These are phyloP conservation scores for Anas bernieri DNA, from an alignment of 2,797 vertebrate species.

Conservation along the genomic window DNA sequence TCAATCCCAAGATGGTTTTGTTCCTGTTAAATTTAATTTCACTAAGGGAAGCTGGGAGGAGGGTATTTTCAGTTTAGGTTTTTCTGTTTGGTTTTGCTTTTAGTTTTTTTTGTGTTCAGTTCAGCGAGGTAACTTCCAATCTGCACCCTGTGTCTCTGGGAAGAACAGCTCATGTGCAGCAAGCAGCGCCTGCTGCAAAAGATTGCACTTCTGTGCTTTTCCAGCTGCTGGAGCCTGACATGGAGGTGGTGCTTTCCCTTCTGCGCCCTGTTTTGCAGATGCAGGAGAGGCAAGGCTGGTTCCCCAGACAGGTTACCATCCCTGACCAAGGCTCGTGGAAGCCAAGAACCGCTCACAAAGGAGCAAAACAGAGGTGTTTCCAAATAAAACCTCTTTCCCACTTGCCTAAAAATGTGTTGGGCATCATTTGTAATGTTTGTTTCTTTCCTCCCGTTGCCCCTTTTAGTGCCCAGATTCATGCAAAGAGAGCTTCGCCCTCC, in stretches of 20 bases:
- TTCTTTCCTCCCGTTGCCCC: neutral
- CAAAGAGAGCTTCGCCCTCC: neutral
- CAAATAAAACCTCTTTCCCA: neutral
- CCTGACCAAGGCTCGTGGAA: neutral
- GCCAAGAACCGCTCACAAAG: neutral
- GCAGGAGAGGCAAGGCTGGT: neutral
- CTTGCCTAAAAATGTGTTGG: conserved; percentile 2
- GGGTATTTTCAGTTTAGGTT: neutral
- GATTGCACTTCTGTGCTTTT: neutral
- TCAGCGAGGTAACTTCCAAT: conserved; percentile 11
- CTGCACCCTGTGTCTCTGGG: neutral
- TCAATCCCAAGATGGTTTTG: neutral
- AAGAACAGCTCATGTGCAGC: neutral
- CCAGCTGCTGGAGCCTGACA: neutral
- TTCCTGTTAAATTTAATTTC: conserved; percentile 16
- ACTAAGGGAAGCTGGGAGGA: neutral
- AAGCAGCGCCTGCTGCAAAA: neutral
- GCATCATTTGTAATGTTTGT: neutral
- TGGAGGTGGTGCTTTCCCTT: neutral
- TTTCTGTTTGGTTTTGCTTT: neutral
- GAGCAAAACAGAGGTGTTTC: neutral
- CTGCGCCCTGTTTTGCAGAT: neutral
- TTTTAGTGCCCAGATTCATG: neutral
- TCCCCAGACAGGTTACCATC: neutral
- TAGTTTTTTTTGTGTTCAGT: neutral